Evolutionary conservation across 53 echinoderm and acorn worm species (phyloP), one percentile per base, ranked within the genome.

Genomic region (Hippasteria phrygiana): DNA sequence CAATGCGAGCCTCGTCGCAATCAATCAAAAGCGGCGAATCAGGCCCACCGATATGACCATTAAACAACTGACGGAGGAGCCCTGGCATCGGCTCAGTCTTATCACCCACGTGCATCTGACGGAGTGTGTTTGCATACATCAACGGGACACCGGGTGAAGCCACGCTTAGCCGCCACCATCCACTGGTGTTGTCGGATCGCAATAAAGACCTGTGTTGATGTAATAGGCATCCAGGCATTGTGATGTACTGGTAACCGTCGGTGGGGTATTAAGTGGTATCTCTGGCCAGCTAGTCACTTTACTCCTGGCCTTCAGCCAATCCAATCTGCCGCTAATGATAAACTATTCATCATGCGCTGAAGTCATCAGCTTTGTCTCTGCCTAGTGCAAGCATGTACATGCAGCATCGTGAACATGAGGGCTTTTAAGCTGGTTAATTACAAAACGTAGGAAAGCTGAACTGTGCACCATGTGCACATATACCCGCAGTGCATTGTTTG

Each of bases 311-410:
- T 18, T 3, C 65, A 45, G 45, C 82, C 82, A 82, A 82, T 82
- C 82, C 66, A 29, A 56, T 79, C 39, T 29, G 27, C 62, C 40
- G 42, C 39, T 79, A 79, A 79, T 79, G 79, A 79, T 79, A 38
- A 79, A 79, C 46, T 79, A 79, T 79, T 79, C 62, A 79, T 79
- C 38, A 13, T 59, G 79, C 62, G 41, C 41, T 79, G 62, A 79
- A 59, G 38, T 56, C 59, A 42, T 62, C 39, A 27, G 79, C 79
- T n/a, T 26, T n/a, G n/a, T 35, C 34, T 7, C 35, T 34, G 51
- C 31, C 50, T 43, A 34, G 16, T 33, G 50, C 16, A 14, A 14
- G 26, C n/a, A 8, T 59, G 59, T 59, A 7, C 12, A 31, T 8
- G 36, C 69, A 35, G 69, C 36, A 31, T 36, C 12, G 17, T 0